A percentile compares a stretch with the other conserved stretches of the same genome.
Evolutionary conservation across 2,113 vertebrate genomes (phyloP).

Genomic region (Picathartes gymnocephalus): DNA sequence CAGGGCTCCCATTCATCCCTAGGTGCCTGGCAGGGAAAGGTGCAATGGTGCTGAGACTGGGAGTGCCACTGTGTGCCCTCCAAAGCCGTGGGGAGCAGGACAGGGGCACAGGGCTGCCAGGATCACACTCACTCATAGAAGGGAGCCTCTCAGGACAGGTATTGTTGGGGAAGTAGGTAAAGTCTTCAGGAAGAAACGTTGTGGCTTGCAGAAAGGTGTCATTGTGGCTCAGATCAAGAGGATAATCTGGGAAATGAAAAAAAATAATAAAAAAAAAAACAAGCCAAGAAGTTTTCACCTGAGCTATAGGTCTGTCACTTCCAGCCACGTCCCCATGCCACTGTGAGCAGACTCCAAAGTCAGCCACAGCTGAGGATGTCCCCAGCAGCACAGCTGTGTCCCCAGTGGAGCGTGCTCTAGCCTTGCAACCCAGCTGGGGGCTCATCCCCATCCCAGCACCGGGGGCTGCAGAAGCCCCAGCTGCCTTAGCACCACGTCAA

Average conservation of each 20-base stretch:
- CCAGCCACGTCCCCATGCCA: not conserved
- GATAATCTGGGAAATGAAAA: constrained; percentile 78
- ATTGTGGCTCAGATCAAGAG: constrained; percentile 89
- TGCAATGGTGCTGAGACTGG: accelerated
- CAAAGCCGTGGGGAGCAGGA: not conserved
- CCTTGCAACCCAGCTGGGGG: not conserved
- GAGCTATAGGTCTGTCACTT: not conserved
- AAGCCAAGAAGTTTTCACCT: not conserved
- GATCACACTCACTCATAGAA: constrained; percentile 90
- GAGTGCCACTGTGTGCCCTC: not conserved
- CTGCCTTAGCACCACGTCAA: not conserved
- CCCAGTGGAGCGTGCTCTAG: not conserved
- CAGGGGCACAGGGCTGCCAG: accelerated
- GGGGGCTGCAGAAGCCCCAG: not conserved
- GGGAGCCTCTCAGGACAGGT: constrained; percentile 90
- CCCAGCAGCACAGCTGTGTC: not conserved
- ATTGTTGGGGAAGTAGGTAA: constrained; percentile 88
- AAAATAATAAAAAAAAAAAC: not conserved
- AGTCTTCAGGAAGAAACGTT: constrained; percentile 90
- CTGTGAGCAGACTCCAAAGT: not conserved
- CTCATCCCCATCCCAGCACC: not conserved
- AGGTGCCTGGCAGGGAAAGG: not conserved
- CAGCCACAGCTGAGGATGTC: not conserved
- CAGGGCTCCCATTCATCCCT: not conserved
- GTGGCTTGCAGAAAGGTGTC: constrained; percentile 86